phyloP scores from a whole-genome alignment of 2,797 vertebrate genomes.

The Megalops cyprinoides region DNA sequence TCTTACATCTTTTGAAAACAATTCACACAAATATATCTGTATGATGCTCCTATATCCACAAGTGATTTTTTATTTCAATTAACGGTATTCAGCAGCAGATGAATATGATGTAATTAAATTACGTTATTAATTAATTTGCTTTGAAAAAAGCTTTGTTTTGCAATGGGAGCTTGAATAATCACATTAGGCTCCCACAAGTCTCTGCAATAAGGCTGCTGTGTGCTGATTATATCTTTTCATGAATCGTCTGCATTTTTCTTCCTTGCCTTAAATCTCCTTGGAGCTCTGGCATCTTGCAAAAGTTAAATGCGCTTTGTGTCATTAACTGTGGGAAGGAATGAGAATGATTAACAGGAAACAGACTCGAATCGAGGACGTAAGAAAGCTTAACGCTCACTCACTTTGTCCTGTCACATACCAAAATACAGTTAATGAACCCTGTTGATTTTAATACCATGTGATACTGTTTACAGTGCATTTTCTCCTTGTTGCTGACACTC shows the following conservation, averaged over 20 bases:
- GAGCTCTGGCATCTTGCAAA: background rate
- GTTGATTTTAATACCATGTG: too few species aligned
- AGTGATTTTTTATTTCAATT: background rate
- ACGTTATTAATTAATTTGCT: background rate
- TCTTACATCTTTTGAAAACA: too few species aligned
- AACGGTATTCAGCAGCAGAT: conserved; percentile 1
- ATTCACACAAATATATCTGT: background rate
- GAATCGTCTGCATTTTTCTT: background rate
- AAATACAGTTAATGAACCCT: background rate
- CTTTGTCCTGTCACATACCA: background rate
- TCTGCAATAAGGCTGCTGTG: background rate
- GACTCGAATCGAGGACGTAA: background rate
- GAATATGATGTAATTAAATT: conserved; percentile 12
- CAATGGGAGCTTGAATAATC: background rate
- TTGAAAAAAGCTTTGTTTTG: background rate
- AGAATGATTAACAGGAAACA: background rate
- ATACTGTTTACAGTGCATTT: too few species aligned
- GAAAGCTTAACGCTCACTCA: background rate
- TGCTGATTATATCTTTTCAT: background rate
- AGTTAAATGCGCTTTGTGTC: background rate
- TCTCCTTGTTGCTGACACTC: too few species aligned
- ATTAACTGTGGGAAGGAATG: background rate
- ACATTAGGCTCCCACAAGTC: background rate
- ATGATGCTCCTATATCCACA: background rate
- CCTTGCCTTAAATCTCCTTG: background rate